Base-by-base conservation (phyloP, 2,888 invertebrate species). In the Diloba caeruleocephala region DNA sequence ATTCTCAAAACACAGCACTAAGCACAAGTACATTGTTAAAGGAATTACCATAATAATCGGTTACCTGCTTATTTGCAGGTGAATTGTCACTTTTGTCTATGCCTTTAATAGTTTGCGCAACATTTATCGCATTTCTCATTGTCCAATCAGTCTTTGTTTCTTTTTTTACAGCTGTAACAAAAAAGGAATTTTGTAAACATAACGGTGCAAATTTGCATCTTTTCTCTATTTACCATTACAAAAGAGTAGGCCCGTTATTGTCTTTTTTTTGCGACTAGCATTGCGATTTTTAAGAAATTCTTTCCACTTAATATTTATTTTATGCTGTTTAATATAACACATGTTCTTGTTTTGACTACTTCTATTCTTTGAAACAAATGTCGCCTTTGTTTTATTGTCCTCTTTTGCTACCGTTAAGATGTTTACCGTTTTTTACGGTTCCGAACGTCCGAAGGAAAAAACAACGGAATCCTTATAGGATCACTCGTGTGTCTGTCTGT, bases 11-110 rank as follows among this genome's bases (percentile, higher is more conserved):
- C 86, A 90, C 87, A 85, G 84, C 72, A 76, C 71, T 75, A 46
- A 59, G 82, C 74, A 79, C 78, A 82, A 81, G 79, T 81, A 82
- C 82, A 87, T 90, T 91, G 88, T 92, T 78, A 81, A 69, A 66
- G 67, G 62, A 73, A 90, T 90, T 90, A 89, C 80, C 91, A 91
- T 92, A 85, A 91, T 90, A 92, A 92, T 92, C 85, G 82, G 77
- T 87, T 92, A 92, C 91, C 92, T 92, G 91, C 81, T 75, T 78
- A 45, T 81, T 79, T 70, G 79, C 91, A 92, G 91, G 92, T 92
- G 90, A 84, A 89, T 87, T 87, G 85, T 81, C 78, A 69, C 79
- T 79, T 70, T 87, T 85, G 84, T 87, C 79, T 81, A 79, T 67
- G 67, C 71, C 72, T 80, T 86, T 85, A 84, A 84, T 74, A 79